Evolutionary conservation across 2,797 vertebrate species (phyloP), one percentile per base, ranked within the genome.

Genomic region (Lateolabrax maculatus): DNA sequence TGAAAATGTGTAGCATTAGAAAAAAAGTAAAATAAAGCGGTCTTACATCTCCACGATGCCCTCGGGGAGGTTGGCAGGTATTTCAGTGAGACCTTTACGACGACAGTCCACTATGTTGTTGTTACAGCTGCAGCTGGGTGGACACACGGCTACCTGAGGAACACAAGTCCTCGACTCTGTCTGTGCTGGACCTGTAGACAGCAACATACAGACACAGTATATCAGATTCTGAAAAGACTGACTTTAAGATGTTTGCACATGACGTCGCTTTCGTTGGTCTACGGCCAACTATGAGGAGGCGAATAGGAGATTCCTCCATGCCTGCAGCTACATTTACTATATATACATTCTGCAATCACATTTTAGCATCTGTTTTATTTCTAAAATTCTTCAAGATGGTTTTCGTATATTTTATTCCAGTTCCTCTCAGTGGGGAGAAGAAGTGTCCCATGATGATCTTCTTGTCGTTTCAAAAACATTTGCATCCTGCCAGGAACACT

Each of bases 61-160:
- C 87, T 99, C 98, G 0, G 98, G 98, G 41, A 99, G 93, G 93
- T 98, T 99, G 83, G 95, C 94, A 7, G 98, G 98, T 64, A 99
- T 98, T 90, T 99, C 98, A 0, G 94, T 97, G 34, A 99, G 90
- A 60, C 97, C 92, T 92, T 98, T 98, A 61, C 97, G 97, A 43
- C 98, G 95, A 89, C 98, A 99, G 92, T 99, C 98, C 92, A 99
- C 96, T 0, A 99, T 97, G 81, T 98, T 98, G 94, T 98, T 99
- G 92, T 98, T 99, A 90, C 98, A 99, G 87, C 95, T 97, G 93
- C 98, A 99, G 91, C 96, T 94, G 21, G 96, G 92, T 0, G 98
- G 98, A 84, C 98, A 99, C 44, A 97, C 94, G 23, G 98, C 93
- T 6, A 96, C 96, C 86, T 97, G 97, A 85, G 97, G 97, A 11